Percentiles rank a stretch among this genome's conserved stretches.
These are phyloP conservation scores for Cryptotermes secundus DNA, from an alignment of 1,140 invertebrate species.

Conservation along the genomic window DNA sequence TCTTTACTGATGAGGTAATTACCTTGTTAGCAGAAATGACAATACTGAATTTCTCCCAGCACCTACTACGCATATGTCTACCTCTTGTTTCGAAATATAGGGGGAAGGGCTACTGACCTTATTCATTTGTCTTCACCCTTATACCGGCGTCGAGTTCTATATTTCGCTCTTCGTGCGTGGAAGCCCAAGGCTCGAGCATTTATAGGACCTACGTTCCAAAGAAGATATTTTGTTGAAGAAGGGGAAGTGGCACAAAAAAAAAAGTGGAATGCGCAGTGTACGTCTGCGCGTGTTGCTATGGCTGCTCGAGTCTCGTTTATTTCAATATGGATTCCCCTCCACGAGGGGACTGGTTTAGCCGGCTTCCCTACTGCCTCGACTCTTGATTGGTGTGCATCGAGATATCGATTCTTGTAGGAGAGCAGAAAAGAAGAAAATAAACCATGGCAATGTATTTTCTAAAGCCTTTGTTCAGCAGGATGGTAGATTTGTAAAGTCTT, in stretches of 20 bases:
- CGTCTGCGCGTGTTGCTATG: neutral
- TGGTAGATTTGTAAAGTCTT: neutral
- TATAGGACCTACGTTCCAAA: neutral
- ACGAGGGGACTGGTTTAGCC: neutral
- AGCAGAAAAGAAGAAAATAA: neutral
- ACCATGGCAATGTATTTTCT: neutral
- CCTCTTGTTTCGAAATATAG: too few species aligned
- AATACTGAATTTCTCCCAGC: too few species aligned
- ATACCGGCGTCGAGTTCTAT: neutral
- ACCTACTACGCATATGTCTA: too few species aligned
- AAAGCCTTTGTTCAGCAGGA: neutral
- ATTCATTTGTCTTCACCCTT: too few species aligned
- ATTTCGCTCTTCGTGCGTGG: too few species aligned
- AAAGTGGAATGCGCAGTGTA: neutral
- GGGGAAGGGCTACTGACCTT: too few species aligned
- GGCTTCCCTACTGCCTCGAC: neutral
- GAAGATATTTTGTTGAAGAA: neutral
- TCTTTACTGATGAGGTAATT: too few species aligned
- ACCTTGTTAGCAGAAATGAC: too few species aligned
- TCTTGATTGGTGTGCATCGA: neutral
- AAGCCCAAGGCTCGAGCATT: neutral
- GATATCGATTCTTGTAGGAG: neutral
- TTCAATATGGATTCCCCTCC: slow-evolving; percentile 4
- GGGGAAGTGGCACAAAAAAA: slow-evolving; percentile 7
- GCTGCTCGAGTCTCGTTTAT: neutral